Base-by-base conservation (phyloP, 2,113 vertebrate genomes). In the Chaetodon auriga region DNA sequence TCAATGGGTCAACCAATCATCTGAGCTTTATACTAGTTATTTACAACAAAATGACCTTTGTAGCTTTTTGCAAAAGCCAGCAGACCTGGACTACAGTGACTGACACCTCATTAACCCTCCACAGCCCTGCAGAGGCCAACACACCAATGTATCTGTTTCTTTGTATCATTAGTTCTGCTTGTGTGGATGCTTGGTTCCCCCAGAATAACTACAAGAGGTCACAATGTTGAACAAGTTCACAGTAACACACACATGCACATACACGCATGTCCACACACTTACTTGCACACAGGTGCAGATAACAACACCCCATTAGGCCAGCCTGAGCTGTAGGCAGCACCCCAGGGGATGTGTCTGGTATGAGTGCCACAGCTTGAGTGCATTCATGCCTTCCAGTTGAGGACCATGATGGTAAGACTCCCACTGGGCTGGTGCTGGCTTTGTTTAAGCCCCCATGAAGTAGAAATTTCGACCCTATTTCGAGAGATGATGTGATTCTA, bases 151-250 rank as follows among this genome's bases (percentile, higher is more conserved):
- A 90, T 90, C 86, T 19, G 48, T 92, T 83, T 91, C 87, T 88
- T 41, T 82, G 79, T 68, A 51, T 60, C 53, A 6, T 74, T 73
- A 48, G 63, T 81, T 61, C 25, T 57, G 64, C 57, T 58, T n/a
- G 18, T 65, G 41, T 68, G 63, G 75, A 45, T 7, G 5, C 72
- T 14, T 6, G 45, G 35, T 62, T n/a, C 43, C 53, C 80, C 73
- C 79, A 83, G 77, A 92, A 91, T 90, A 90, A 81, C 87, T 78
- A 13, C 66, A 2, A 30, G 19, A 15, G 83, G 66, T 86, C 84
- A 72, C 35, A 43, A 65, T 78, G 84, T 58, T 83, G 88, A 89
- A 66, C 80, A 87, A 87, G 25, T 45, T 62, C 5, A 30, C 60
- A n/a, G 46, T 55, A 57, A 30, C 54, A 68, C 38, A 78, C 63